phyloP scores from a whole-genome alignment of 2,888 invertebrate species.

The Drosophila longiperda region DNA sequence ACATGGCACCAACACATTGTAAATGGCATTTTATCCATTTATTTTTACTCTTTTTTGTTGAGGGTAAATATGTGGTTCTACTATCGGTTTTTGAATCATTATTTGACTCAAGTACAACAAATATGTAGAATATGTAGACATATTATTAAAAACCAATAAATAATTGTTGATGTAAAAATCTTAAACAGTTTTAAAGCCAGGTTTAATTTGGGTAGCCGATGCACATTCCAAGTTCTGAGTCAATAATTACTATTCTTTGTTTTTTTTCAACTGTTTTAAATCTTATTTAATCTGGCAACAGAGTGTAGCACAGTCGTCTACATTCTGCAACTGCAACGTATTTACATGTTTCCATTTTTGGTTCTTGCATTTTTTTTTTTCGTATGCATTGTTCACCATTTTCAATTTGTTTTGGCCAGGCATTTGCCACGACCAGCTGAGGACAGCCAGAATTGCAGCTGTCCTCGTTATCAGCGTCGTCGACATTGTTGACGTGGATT shows the following conservation, averaged over 20 bases:
- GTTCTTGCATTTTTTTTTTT: conserved; percentile 10
- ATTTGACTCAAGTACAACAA: no score
- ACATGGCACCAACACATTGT: conserved; percentile 42
- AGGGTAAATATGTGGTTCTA: no score
- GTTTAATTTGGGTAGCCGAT: background rate
- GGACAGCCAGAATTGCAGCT: conserved; percentile 49
- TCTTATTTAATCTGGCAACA: background rate
- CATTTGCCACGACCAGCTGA: conserved; percentile 55
- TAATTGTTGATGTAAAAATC: background rate
- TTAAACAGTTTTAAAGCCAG: background rate
- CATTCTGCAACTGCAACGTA: background rate
- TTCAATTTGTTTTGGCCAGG: conserved; percentile 53
- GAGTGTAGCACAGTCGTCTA: background rate
- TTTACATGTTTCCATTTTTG: background rate
- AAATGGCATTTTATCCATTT: background rate
- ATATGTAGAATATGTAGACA: no score
- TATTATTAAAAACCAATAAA: no score
- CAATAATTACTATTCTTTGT: background rate
- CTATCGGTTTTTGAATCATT: no score
- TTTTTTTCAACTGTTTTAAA: background rate
- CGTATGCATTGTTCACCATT: conserved; percentile 31
- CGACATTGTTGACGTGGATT: conserved; percentile 20
- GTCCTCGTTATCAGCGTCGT: conserved; percentile 51
- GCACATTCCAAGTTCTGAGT: background rate
- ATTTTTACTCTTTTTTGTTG: background rate